phyloP scores from a whole-genome alignment of 2,888 invertebrate species.

The Apamea sordens region DNA sequence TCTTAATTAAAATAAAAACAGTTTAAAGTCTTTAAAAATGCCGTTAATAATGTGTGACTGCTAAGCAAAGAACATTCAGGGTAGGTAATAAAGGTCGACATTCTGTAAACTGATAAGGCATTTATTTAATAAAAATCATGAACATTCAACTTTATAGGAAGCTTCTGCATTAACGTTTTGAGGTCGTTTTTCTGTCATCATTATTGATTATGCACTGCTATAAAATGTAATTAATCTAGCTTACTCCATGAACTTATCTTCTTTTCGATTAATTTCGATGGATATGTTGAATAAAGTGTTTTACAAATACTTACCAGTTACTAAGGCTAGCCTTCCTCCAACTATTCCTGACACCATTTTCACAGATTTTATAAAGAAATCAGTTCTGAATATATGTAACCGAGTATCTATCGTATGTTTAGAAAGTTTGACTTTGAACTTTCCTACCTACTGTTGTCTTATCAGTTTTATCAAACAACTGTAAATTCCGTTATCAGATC shows the following conservation, averaged over 20 bases:
- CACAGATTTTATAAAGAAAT: slow-evolving; percentile 9
- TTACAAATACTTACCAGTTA: slow-evolving; percentile 79
- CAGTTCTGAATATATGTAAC: slow-evolving; percentile 6
- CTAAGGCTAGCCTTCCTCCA: slow-evolving; percentile 83
- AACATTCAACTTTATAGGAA: neutral
- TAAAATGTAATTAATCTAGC: neutral
- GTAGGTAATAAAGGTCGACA: slow-evolving; percentile 1
- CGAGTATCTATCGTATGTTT: slow-evolving; percentile 16
- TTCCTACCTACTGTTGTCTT: slow-evolving; percentile 36
- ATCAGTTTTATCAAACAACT: slow-evolving; percentile 44
- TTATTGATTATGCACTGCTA: neutral
- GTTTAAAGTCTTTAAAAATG: neutral
- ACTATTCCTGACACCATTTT: slow-evolving; percentile 84
- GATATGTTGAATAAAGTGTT: neutral
- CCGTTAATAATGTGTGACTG: neutral
- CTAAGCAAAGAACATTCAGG: neutral
- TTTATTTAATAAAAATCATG: neutral
- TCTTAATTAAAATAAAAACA: neutral
- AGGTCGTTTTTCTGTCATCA: slow-evolving; percentile 35
- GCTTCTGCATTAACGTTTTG: neutral
- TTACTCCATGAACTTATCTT: neutral
- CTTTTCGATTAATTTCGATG: neutral
- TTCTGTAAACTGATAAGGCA: slow-evolving; percentile 11
- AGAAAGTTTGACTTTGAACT: slow-evolving; percentile 77
- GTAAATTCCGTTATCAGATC: slow-evolving; percentile 35